phyloP scores from a whole-genome alignment of 2,888 invertebrate genomes.

The Empis livida region DNA sequence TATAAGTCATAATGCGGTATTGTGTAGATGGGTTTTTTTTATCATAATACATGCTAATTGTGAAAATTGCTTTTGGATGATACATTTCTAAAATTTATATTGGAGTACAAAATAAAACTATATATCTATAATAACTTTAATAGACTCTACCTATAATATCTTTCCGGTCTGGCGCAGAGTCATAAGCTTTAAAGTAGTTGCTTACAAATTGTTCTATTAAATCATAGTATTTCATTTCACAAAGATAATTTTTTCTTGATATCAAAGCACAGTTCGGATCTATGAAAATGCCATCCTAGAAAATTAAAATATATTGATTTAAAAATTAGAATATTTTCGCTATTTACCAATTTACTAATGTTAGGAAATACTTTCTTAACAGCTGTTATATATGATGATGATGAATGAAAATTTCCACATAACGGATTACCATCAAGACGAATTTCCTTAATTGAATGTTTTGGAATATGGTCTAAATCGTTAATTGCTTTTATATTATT shows the following conservation, averaged over 20 bases:
- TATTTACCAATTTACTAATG: slow-evolving; percentile 9
- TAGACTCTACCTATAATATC: neutral
- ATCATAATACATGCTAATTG: slow-evolving; percentile 8
- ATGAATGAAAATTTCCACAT: slow-evolving; percentile 6
- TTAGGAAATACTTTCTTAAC: slow-evolving; percentile 10
- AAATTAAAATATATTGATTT: neutral
- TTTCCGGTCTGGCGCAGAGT: slow-evolving; percentile 9
- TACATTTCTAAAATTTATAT: slow-evolving; percentile 8
- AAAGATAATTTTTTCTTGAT: slow-evolving; percentile 10
- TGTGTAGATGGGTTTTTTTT: neutral
- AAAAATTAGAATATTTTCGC: neutral
- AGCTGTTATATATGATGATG: slow-evolving; percentile 8
- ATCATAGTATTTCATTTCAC: slow-evolving; percentile 10
- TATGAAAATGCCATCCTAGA: slow-evolving; percentile 8
- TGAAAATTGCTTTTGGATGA: slow-evolving; percentile 7
- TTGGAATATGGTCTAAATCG: slow-evolving; percentile 8
- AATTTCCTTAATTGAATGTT: slow-evolving; percentile 8
- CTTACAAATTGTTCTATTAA: slow-evolving; percentile 12
- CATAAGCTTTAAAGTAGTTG: slow-evolving; percentile 9
- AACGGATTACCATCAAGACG: slow-evolving; percentile 13
- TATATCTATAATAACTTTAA: neutral
- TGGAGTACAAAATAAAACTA: no score
- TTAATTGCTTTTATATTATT: slow-evolving; percentile 9
- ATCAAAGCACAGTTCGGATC: neutral
- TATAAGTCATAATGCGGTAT: no score